Base-by-base conservation (phyloP, 2,797 vertebrate genomes). In the Oryzias dopingdopingensis region DNA sequence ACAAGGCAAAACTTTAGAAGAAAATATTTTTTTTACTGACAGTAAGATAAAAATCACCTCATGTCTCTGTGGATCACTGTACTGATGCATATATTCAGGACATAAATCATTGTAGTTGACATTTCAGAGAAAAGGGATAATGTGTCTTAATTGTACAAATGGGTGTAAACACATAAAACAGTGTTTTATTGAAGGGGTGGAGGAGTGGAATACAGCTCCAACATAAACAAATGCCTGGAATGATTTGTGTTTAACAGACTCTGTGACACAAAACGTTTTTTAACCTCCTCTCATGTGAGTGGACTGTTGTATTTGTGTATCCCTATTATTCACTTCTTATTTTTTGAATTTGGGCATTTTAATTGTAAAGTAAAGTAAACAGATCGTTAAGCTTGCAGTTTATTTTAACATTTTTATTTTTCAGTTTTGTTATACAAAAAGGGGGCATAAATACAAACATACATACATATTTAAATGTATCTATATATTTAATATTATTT, bases 161-260 rank as follows among this genome's bases (percentile, higher is more conserved):
- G 81, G 79, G 74, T 82, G 80, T 76, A 80, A 85, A 81, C 80
- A 83, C 72, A 73, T 89, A 83, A 86, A 85, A 76, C 70, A 14
- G 65, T 84, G 73, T 84, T 86, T 84, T 88, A 85, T 86, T 66
- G 65, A 72, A 49, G 53, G 65, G 65, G 71, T 56, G 72, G 79
- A 74, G 82, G 69, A 82, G 65, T 58, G 23, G 57, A 77, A 58
- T 58, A 66, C 59, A 67, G 53, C 62, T 86, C 88, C 88, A 90
- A 81, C 73, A 73, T 84, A 85, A 90, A 88, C 87, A 88, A 76
- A 80, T 67, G 52, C 62, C 81, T 59, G 49, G 65, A 56, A 67
- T 85, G 77, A 80, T 86, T 86, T 88, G 75, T 73, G 67, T 57
- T 80, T 40, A 72, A 67, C 65, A 74, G 83, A 78, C 77, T 79